A percentile compares a stretch with the other conserved stretches of the same genome.
Conservation (phyloP, 2,888 invertebrate genomes). For the Maniola hyperantus region DNA sequence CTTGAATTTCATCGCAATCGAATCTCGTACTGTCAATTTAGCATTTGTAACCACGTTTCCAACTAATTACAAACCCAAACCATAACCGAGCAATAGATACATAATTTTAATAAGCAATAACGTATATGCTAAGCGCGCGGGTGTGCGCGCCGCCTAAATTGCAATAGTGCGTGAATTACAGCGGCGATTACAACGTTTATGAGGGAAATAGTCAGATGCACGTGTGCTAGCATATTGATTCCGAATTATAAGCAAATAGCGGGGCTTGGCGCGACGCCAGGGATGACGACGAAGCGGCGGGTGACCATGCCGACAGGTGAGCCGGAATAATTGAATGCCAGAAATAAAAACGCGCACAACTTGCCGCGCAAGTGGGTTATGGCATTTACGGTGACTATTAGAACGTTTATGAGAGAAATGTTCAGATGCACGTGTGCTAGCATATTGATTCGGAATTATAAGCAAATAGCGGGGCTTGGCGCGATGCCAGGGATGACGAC, state of each 20-base stretch:
- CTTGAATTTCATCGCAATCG: background rate
- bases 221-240: slow-evolving; percentile 79
- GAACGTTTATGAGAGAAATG: slow-evolving; percentile 53
- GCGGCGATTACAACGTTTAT: slow-evolving; percentile 58
- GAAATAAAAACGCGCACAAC: too few relatives aligned
- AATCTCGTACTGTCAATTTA: background rate
- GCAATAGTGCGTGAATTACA: slow-evolving; percentile 64
- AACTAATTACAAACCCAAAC: slow-evolving; percentile 14
- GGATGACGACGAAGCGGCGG: slow-evolving; percentile 55
- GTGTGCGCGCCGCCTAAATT: slow-evolving; percentile 42
- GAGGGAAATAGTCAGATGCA: slow-evolving; percentile 52
- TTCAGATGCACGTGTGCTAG: slow-evolving; percentile 64
- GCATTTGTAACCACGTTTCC: background rate
- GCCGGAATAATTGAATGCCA: background rate
- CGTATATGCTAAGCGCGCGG: slow-evolving; percentile 37
- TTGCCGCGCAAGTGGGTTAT: too few relatives aligned
- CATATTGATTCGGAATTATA: slow-evolving; percentile 81
- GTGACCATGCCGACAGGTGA: slow-evolving; percentile 49
- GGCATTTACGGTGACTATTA: slow-evolving; percentile 57
- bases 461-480: slow-evolving; percentile 75
- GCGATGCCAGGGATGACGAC: slow-evolving; percentile 65
- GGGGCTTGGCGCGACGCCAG: slow-evolving; percentile 68
- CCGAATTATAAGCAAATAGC: slow-evolving; percentile 79
- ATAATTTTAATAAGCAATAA: slow-evolving; percentile 42
- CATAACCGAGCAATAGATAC: slow-evolving; percentile 33